Conservation (phyloP, 1,140 invertebrate genomes). For the Eriocheir sinensis region DNA sequence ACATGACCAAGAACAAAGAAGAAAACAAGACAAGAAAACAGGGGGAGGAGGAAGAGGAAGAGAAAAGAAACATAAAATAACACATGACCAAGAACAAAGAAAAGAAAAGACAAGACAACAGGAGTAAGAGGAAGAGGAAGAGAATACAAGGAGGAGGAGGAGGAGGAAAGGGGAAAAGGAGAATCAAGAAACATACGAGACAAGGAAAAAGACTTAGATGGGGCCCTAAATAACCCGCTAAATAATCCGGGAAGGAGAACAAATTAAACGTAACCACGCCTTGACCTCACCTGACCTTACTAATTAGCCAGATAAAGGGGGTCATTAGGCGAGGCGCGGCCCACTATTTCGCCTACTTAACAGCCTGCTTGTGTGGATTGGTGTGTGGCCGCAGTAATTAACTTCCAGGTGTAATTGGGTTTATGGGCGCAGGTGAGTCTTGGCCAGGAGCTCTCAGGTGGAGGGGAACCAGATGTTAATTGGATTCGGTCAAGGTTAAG, state of each 20-base stretch:
- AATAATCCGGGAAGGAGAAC: too few relatives aligned
- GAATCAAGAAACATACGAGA: neutral
- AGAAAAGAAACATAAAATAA: too few relatives aligned
- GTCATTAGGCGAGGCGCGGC: neutral
- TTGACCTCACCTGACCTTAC: neutral
- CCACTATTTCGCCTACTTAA: neutral
- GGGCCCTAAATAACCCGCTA: too few relatives aligned
- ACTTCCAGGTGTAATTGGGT: neutral
- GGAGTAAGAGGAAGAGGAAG: neutral
- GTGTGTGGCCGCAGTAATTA: constrained; percentile 23
- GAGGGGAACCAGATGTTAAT: too few relatives aligned
- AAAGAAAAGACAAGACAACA: too few relatives aligned
- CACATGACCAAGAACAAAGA: too few relatives aligned
- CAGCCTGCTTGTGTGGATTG: neutral
- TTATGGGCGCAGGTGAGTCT: neutral
- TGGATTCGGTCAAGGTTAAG: too few relatives aligned
- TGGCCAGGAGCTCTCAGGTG: neutral
- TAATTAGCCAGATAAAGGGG: neutral
- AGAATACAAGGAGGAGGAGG: neutral
- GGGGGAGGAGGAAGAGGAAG: too few relatives aligned
- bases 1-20: too few relatives aligned
- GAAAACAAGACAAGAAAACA: too few relatives aligned
- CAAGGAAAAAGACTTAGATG: neutral
- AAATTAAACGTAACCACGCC: too few relatives aligned
- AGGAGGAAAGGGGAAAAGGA: neutral